These are phyloP conservation scores for Callinectes sapidus DNA, from an alignment of 2,888 invertebrate species.

Conservation along the genomic window DNA sequence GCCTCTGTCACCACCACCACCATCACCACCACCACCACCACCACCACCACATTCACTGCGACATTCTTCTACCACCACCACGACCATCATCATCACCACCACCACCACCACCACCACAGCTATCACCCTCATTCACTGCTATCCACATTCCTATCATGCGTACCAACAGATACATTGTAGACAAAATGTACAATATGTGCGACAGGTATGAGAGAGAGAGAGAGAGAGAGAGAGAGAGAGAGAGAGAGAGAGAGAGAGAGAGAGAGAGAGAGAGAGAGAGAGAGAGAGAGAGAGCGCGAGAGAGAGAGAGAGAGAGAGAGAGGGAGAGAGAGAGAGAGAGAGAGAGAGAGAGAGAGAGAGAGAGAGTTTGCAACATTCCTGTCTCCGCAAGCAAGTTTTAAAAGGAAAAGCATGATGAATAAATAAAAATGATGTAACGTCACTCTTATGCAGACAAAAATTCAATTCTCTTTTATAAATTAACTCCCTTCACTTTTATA, in stretches of 20 bases:
- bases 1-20: neutral
- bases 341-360: slow-evolving; percentile 11
- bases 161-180: neutral
- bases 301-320: neutral
- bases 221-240: neutral
- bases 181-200: neutral
- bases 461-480: neutral
- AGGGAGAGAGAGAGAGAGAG: neutral
- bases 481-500: neutral
- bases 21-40: neutral
- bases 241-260: neutral
- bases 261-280: neutral
- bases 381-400: neutral
- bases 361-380: neutral
- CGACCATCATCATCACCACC: neutral
- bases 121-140: neutral
- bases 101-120: neutral
- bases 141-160: neutral
- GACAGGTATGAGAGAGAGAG: neutral
- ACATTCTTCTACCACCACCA: neutral
- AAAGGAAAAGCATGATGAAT: neutral
- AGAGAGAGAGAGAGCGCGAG: neutral
- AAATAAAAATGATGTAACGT: neutral
- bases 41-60: neutral
- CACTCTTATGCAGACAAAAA: neutral